Conservation (phyloP, 2,113 vertebrate genomes). For the Coptodon bakossiorum region DNA sequence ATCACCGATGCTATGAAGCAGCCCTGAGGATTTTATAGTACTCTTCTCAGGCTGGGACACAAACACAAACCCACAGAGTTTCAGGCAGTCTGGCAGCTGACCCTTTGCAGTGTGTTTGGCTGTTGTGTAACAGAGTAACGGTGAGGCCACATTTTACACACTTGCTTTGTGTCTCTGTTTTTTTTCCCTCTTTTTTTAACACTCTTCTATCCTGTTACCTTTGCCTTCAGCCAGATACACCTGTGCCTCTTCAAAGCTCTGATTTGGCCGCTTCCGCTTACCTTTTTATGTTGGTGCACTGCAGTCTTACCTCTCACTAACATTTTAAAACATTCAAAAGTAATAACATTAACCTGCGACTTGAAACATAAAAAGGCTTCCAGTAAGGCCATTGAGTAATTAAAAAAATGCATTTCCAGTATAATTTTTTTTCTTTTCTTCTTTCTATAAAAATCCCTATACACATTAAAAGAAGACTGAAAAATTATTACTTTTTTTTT, state of each 20-base stretch:
- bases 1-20: not conserved
- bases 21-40: conserved; percentile 1
- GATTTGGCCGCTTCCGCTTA: not conserved
- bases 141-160: not conserved
- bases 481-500: not conserved
- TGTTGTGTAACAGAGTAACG: conserved; percentile 21
- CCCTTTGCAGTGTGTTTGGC: not conserved
- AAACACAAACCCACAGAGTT: not conserved
- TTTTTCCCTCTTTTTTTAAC: not conserved
- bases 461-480: not conserved
- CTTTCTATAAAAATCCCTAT: not conserved
- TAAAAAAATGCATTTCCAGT: not conserved
- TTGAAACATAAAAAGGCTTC: not conserved
- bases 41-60: conserved; percentile 1
- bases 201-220: not conserved
- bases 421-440: not conserved
- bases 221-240: not conserved
- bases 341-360: not conserved
- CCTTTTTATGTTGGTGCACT: not conserved
- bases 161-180: not conserved
- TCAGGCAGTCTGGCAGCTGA: conserved; percentile 5
- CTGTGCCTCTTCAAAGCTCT: not conserved
- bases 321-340: not conserved
- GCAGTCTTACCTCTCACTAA: not conserved
- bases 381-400: not conserved